phyloP scores from a whole-genome alignment of 2,888 invertebrate genomes.

The Pycnomerus fuliginosus region DNA sequence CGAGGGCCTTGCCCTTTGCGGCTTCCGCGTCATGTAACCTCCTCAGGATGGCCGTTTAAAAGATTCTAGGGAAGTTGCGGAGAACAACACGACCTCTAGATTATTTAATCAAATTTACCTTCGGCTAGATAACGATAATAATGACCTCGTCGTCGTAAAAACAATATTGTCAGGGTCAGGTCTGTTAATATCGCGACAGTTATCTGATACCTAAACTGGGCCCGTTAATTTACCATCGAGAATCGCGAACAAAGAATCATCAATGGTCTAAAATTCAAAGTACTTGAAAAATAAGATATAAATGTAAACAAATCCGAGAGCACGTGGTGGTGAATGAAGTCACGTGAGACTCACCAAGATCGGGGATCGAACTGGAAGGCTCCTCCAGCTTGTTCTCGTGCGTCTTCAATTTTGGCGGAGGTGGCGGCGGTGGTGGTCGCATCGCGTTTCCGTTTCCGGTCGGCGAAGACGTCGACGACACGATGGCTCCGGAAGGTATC shows the following conservation, averaged over 20 bases:
- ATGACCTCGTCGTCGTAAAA: slow-evolving; percentile 38
- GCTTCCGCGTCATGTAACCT: too few species aligned
- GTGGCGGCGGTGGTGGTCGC: slow-evolving; percentile 52
- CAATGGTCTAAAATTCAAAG: too few species aligned
- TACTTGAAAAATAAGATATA: too few species aligned
- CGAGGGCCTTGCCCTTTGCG: too few species aligned
- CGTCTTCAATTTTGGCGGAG: slow-evolving; percentile 42
- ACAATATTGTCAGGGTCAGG: slow-evolving; percentile 53
- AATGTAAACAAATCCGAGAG: background rate
- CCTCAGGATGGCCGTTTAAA: too few species aligned
- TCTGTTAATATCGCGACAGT: slow-evolving; percentile 41
- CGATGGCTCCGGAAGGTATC: slow-evolving; percentile 45
- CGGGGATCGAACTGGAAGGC: slow-evolving; percentile 84
- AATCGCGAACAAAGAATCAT: too few species aligned
- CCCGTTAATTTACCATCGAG: too few species aligned
- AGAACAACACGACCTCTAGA: too few species aligned
- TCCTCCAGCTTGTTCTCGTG: slow-evolving; percentile 64
- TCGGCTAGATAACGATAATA: slow-evolving; percentile 31
- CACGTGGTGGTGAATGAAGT: background rate
- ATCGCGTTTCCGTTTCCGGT: slow-evolving; percentile 31
- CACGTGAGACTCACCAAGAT: slow-evolving; percentile 69
- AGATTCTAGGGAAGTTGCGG: too few species aligned
- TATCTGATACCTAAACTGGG: slow-evolving; percentile 24
- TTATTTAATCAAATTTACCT: slow-evolving; percentile 24
- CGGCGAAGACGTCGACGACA: slow-evolving; percentile 47